Evolutionary conservation across 1,140 invertebrate species (phyloP).

Genomic region (Scaptomyza montana): DNA sequence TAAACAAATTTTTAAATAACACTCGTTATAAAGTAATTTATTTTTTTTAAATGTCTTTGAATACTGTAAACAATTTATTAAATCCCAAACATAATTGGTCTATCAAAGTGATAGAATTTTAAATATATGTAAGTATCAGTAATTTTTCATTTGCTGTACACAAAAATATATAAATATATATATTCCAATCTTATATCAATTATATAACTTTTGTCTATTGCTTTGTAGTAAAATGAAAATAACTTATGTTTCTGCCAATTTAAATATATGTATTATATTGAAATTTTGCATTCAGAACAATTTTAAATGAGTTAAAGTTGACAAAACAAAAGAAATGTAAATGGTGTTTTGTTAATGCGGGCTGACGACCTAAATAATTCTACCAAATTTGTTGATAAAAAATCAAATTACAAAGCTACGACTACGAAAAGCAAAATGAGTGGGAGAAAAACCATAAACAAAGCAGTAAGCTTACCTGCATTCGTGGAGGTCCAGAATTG

Average conservation of each 20-base stretch:
- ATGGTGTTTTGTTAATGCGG: conserved; percentile 57
- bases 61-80: neutral
- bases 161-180: no score
- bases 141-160: neutral
- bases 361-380: conserved; percentile 25
- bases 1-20: neutral
- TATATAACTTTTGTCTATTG: no score
- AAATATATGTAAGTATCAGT: no score
- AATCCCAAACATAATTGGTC: no score
- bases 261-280: neutral
- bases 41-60: neutral
- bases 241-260: conserved; percentile 5
- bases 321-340: conserved; percentile 48
- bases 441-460: conserved; percentile 10
- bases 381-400: conserved; percentile 20
- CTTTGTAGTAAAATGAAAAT: neutral
- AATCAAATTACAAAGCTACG: conserved; percentile 27
- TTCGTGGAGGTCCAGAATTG: conserved; percentile 79
- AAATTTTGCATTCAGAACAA: conserved; percentile 83
- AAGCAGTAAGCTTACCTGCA: conserved; percentile 72
- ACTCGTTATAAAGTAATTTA: no score
- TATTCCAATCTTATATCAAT: no score
- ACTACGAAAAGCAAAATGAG: conserved; percentile 12
- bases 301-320: conserved; percentile 63
- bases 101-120: no score